A percentile compares a stretch with the other conserved stretches of the same genome.
Conservation (phyloP, 2,888 invertebrate species). For the Platycheirus rosarum region DNA sequence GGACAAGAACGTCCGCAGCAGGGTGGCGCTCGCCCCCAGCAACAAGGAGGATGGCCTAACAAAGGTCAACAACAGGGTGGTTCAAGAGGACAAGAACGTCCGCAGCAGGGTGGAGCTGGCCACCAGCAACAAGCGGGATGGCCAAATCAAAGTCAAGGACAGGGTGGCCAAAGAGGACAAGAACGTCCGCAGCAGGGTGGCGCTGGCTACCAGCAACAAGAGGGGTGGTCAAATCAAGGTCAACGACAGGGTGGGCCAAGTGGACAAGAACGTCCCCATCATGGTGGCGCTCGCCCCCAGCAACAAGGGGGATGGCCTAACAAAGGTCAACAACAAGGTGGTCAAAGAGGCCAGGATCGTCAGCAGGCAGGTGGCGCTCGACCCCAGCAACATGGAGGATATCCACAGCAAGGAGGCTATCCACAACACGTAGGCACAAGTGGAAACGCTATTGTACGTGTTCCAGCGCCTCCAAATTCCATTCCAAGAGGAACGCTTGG, state of each 20-base stretch:
- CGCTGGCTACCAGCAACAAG: conserved; percentile 30
- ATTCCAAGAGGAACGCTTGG: conserved; percentile 81
- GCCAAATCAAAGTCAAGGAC: background rate
- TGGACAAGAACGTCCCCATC: background rate
- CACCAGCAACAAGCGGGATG: conserved; percentile 32
- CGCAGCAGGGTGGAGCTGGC: background rate
- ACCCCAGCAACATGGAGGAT: background rate
- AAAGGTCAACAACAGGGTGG: conserved; percentile 23
- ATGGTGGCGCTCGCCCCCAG: conserved; percentile 28
- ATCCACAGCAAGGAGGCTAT: background rate
- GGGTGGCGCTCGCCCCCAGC: background rate
- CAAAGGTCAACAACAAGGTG: background rate
- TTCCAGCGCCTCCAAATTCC: background rate
- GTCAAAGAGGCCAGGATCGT: background rate
- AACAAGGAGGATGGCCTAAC: conserved; percentile 20
- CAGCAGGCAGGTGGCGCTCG: too few relatives aligned
- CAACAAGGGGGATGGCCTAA: conserved; percentile 22
- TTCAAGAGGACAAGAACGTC: too few relatives aligned
- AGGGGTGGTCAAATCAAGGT: background rate
- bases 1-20: conserved; percentile 2
- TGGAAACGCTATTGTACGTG: background rate
- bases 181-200: conserved; percentile 27
- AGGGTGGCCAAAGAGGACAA: background rate
- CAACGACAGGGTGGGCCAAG: background rate
- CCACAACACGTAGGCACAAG: background rate